Base-by-base conservation (phyloP, 53 echinoderm and acorn worm genomes). In the Zoroaster sp. region DNA sequence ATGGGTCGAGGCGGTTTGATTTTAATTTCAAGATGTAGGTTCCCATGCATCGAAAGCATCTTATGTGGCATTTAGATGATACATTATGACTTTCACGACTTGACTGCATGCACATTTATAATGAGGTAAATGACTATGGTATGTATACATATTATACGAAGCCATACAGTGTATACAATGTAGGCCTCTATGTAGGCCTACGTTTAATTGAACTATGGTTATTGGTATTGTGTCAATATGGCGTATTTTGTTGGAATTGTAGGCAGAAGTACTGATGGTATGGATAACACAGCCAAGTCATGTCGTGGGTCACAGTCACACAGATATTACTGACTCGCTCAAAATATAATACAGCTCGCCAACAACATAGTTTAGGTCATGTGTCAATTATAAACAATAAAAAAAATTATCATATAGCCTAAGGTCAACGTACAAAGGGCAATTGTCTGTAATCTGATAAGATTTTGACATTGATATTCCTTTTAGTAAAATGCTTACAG, bases 371-470 rank as follows among this genome's bases (percentile, higher is more conserved):
- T 8, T 13, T 25, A 23, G 21, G 63, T 28, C 21, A 25, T 8
- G 21, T 21, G 63, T 59, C 63, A 59, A 59, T 59, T 59, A 59
- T 59, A 11, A 9, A 59, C 63, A 44, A 44, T 12, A 25, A 59
- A 23, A 55, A 55, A 23, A 8, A 15, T n/a, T 55, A 59, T 59
- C 28, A 28, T 71, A 17, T 30, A 31, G 18, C 21, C 12, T 63
- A 13, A 59, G 79, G 55, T 79, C 79, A 79, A 79, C 79, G 65
- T 79, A 40, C 79, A 79, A 79, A 79, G 79, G 79, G 79, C 79
- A 54, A 63, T 54, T 79, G 79, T 12, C 65, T 39, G 13, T 43
- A 30, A 79, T 79, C 41, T 79, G 79, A 79, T 79, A 55, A 59
- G 36, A 38, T 79, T 20, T 31, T 54, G 34, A 15, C 37, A 59